phyloP scores from a whole-genome alignment of 2,888 invertebrate genomes.

The Drosophila imparisetae region DNA sequence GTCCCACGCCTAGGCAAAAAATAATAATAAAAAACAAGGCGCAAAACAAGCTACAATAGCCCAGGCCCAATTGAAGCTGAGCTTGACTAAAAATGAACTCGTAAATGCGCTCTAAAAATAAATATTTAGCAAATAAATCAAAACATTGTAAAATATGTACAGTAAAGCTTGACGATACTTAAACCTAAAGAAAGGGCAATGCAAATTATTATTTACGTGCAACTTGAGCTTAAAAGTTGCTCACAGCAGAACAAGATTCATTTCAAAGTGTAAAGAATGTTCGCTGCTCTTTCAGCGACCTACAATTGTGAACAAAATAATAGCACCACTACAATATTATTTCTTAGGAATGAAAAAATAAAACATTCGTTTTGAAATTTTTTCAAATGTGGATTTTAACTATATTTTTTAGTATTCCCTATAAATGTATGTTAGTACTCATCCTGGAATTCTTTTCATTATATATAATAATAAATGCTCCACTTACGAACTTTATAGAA shows the following conservation, averaged over 20 bases:
- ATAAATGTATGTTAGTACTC: no score
- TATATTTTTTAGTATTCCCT: background rate
- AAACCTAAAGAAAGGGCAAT: background rate
- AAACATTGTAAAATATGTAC: background rate
- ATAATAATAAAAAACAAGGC: background rate
- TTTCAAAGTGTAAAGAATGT: slow-evolving; percentile 28
- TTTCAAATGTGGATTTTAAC: background rate
- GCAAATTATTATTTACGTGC: background rate
- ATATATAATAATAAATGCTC: background rate
- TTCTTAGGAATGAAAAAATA: background rate
- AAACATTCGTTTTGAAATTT: background rate
- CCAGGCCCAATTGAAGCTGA: slow-evolving; percentile 8
- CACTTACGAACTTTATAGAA: background rate
- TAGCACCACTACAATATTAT: background rate
- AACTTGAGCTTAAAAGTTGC: background rate
- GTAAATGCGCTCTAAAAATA: slow-evolving; percentile 34
- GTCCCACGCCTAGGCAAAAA: slow-evolving; percentile 21
- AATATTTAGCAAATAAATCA: slow-evolving; percentile 5
- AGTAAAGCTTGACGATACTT: background rate
- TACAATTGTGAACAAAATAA: background rate
- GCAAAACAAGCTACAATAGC: slow-evolving; percentile 7
- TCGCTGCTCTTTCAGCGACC: background rate
- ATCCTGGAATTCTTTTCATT: no score
- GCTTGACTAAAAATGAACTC: background rate
- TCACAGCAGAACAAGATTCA: background rate